Evolutionary conservation across 2,113 vertebrate genomes (phyloP), one percentile per base, ranked within the genome.

Genomic region (Anser brachyrhynchus): DNA sequence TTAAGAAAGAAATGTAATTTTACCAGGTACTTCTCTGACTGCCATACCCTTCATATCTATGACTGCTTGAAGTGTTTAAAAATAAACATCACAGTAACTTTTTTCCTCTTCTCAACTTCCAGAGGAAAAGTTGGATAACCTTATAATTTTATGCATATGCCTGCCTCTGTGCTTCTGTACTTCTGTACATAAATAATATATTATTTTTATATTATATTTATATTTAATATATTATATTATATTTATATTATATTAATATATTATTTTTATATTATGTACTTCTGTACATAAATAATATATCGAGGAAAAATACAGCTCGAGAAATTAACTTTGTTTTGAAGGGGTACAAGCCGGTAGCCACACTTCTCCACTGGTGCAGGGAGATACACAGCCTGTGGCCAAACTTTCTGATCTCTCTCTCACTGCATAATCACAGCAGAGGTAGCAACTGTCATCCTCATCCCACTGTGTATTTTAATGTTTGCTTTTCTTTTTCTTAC

Each of bases 401-500:
- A 77, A 29, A 26, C 74, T 87, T 37, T 54, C 66, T 79, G 62
- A 72, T 95, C 49, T 83, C 71, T 61, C 58, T 69, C 58, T 73
- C 1, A 0, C 71, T 90, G 85, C 72, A 15, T 35, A 58, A 81
- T 62, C 85, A 80, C 84, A 87, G 75, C 57, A 62, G 85, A 92
- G 67, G 79, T 31, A 92, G 54, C 39, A 74, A 90, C 83, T 84
- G 69, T 33, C 92, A 64, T 88, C 65, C 65, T 86, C 76, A 81
- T 59, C 90, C 91, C 73, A 91, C 80, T 69, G 89, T 23, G 73
- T 26, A 46, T 81, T 92, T 78, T 90, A 93, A 94, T 81, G 52
- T 86, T 94, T 93, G 65, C 52, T 92, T 90, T 94, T 58, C 92
- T 90, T 91, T 90, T 54, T 39, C 62, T 93, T 65, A 52, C 57